Percentiles rank a stretch among this genome's conserved stretches.
These are phyloP conservation scores for Chloroceryle amazona DNA, from an alignment of 2,797 vertebrate genomes.

Conservation along the genomic window DNA sequence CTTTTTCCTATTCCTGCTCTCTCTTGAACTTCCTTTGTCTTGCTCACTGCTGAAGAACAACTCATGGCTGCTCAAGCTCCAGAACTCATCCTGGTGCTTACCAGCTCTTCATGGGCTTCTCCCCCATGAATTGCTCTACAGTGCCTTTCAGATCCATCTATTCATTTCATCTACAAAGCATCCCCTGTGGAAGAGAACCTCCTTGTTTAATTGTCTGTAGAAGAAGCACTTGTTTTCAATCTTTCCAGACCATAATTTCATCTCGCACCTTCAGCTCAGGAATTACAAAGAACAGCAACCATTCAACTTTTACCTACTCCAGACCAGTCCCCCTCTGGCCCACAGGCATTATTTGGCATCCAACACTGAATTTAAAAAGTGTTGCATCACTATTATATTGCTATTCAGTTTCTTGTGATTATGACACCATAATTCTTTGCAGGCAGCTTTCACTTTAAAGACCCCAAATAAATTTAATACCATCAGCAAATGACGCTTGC, in stretches of 20 bases:
- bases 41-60: not conserved
- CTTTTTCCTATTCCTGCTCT: not conserved
- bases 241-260: not conserved
- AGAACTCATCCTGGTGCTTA: not conserved
- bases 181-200: rapidly evolving
- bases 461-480: not conserved
- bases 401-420: not conserved
- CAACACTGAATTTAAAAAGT: not conserved
- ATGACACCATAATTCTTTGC: not conserved
- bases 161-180: not conserved
- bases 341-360: not conserved
- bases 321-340: not conserved
- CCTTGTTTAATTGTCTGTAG: not conserved
- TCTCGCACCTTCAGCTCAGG: not conserved
- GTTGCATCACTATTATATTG: not conserved
- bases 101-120: not conserved
- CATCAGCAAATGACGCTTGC: not conserved
- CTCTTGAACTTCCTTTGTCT: not conserved
- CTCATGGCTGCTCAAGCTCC: not conserved
- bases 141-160: not conserved
- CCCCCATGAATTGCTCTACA: not conserved
- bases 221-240: not conserved
- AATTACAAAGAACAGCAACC: not conserved
- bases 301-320: not conserved
- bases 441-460: not conserved